These are phyloP conservation scores for Semaprochilodus insignis DNA, from an alignment of 2,797 vertebrate genomes.

Conservation along the genomic window DNA sequence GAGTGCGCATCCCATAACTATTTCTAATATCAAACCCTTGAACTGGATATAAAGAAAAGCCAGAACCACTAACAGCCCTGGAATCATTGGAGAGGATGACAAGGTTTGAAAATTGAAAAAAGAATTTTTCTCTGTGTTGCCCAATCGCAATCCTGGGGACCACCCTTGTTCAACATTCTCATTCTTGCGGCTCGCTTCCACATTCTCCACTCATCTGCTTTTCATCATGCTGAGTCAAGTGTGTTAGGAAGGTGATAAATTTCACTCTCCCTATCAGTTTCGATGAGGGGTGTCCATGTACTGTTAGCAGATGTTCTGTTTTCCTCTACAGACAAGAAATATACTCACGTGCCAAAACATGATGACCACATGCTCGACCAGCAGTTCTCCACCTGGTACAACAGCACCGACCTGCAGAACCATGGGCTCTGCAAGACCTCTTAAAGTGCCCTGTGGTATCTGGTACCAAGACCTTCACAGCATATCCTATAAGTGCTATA, in stretches of 20 bases:
- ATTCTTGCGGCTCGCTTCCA: background rate
- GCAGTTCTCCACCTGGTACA: too few relatives aligned
- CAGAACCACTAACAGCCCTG: background rate
- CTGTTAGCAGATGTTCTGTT: too few relatives aligned
- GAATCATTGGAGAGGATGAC: background rate
- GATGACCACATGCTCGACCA: too few relatives aligned
- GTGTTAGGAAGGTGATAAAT: background rate
- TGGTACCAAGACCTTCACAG: too few relatives aligned
- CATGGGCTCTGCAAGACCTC: too few relatives aligned
- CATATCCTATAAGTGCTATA: too few relatives aligned
- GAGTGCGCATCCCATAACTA: too few relatives aligned
- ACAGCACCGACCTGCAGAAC: too few relatives aligned
- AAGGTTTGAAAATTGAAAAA: background rate
- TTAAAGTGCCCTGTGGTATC: too few relatives aligned
- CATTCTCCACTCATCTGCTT: background rate
- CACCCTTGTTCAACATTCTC: background rate
- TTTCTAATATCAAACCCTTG: background rate
- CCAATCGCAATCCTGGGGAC: background rate
- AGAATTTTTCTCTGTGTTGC: background rate
- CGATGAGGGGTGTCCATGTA: too few relatives aligned
- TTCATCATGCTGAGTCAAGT: background rate
- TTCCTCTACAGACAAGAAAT: too few relatives aligned
- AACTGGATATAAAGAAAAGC: background rate
- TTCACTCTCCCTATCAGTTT: background rate
- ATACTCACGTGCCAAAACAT: too few relatives aligned